A percentile compares a stretch with the other conserved stretches of the same genome.
Evolutionary conservation across 2,113 vertebrate genomes (phyloP).

Genomic region (Picathartes gymnocephalus): DNA sequence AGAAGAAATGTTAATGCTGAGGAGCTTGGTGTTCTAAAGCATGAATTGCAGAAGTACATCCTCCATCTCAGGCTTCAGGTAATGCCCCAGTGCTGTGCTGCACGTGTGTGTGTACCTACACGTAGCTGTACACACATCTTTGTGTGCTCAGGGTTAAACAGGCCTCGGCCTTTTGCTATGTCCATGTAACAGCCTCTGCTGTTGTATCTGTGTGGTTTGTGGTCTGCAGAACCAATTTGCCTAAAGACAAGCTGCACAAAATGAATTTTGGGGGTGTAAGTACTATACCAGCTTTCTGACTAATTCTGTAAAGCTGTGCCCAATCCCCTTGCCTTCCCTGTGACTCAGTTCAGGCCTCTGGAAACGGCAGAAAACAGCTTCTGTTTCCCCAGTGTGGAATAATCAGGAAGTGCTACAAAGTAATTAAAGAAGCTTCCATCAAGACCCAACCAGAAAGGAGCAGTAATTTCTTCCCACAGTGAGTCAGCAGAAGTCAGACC

Average conservation of each 20-base stretch:
- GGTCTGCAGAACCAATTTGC: not conserved
- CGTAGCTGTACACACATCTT: accelerated
- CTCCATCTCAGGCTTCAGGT: not conserved
- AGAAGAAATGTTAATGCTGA: not conserved
- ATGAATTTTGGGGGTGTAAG: not conserved
- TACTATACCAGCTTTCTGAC: not conserved
- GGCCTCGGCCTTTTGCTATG: not conserved
- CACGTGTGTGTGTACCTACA: accelerated
- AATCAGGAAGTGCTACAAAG: not conserved
- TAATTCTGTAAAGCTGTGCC: not conserved
- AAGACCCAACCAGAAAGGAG: not conserved
- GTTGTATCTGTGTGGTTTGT: not conserved
- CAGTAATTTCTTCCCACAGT: not conserved
- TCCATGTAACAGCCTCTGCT: not conserved
- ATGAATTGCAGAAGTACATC: not conserved
- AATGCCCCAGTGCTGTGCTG: not conserved
- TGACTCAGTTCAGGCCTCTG: not conserved
- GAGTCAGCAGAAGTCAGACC: not conserved
- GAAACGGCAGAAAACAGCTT: not conserved
- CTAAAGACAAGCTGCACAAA: not conserved
- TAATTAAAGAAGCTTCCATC: not conserved
- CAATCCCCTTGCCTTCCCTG: not conserved
- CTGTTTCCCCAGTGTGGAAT: not conserved
- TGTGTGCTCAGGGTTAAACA: not conserved
- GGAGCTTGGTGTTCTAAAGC: not conserved